These are phyloP conservation scores for Taenaris catops DNA, from an alignment of 2,888 invertebrate species.

Conservation along the genomic window DNA sequence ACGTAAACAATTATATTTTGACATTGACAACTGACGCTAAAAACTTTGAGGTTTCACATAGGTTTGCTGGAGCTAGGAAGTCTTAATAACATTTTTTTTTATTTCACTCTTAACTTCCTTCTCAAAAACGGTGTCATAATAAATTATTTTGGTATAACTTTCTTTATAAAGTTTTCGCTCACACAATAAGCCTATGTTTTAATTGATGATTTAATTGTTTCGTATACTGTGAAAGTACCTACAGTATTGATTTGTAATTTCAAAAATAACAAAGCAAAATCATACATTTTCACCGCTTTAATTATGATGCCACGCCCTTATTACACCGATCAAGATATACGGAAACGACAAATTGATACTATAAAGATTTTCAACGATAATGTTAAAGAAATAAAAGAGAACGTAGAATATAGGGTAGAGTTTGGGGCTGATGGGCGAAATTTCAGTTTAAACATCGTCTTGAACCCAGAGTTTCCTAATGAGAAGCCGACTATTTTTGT, in stretches of 20 bases:
- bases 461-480: conserved; percentile 86
- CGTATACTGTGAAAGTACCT: too few relatives aligned
- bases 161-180: too few relatives aligned
- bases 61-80: too few relatives aligned
- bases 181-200: too few relatives aligned
- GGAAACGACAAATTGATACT: conserved; percentile 89
- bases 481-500: conserved; percentile 86
- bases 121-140: too few relatives aligned
- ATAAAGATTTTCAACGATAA: conserved; percentile 91
- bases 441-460: conserved; percentile 83
- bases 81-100: too few relatives aligned
- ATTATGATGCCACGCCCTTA: conserved; percentile 38
- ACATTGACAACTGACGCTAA: too few relatives aligned
- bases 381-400: conserved; percentile 85
- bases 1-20: too few relatives aligned
- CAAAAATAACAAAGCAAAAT: background rate
- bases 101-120: too few relatives aligned
- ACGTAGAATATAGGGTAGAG: conserved; percentile 85
- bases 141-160: too few relatives aligned
- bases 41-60: too few relatives aligned
- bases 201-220: too few relatives aligned
- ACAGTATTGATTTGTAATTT: conserved; percentile 3
- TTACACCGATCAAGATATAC: conserved; percentile 75
- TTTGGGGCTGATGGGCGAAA: conserved; percentile 83
- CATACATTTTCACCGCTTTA: background rate